Base-by-base conservation (phyloP, 2,888 invertebrate species). In the Lepidochitona cinerea region DNA sequence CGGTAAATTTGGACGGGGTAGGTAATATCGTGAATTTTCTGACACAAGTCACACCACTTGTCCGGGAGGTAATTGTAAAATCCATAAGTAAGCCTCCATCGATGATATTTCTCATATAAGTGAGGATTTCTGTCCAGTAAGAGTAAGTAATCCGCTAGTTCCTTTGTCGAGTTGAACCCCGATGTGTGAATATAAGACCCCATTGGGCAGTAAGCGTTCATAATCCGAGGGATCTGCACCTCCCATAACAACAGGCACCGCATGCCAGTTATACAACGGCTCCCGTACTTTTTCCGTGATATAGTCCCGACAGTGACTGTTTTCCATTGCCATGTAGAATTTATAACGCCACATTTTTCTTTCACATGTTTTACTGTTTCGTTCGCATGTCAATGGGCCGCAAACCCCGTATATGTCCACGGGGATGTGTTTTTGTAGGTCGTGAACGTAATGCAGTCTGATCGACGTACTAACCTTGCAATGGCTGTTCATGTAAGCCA, bases 231-330 rank as follows among this genome's bases (percentile, higher is more conserved):
- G 37, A n/a, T 37, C 37, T 14, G 37, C 66, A 14, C 66, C 66
- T 2, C 66, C 66, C 66, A 66, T 66, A 1, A 66, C 66, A 18
- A 66, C 66, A 23, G 66, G 66, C 35, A 66, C 66, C 2, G 37
- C 3, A 7, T 36, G 1, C 66, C 66, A 66, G 2, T 2, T 1
- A 14, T 23, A 29, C 26, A 66, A 36, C 9, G 66, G 66, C 35
- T 36, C 3, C 3, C 9, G 18, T 18, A 36, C 18, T 14, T 66
- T 66, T 29, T 66, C 66, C n/a, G 66, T 66, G 14, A 66, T 14
- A 29, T 66, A 66, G 26, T 66, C 37, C 26, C 66, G 14, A 36
- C 66, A 66, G 26, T 66, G 1, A 37, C 33, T 1, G 37, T 66
- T 66, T 9, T 66, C 66, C 23, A 66, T 23, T 4, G 66, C 33